Percentiles rank a stretch among this genome's conserved stretches.
phyloP scores from a whole-genome alignment of 1,140 invertebrate species.

The Saccostrea echinata region DNA sequence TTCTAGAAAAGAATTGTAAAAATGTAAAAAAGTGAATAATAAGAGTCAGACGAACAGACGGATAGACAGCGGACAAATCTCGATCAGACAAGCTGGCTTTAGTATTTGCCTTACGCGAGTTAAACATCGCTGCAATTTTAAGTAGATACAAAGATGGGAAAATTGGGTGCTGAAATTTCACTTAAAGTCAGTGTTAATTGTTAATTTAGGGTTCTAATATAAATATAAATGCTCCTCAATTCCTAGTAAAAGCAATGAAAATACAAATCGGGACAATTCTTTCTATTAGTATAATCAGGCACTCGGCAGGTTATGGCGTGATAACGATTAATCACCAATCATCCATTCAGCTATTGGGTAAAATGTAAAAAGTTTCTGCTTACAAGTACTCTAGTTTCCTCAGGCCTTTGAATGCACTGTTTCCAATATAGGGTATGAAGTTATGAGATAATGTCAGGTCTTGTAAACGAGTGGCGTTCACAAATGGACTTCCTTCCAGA shows the following conservation, averaged over 20 bases:
- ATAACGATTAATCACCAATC: background rate
- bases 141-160: too few species aligned
- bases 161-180: too few species aligned
- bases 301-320: background rate
- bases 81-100: too few species aligned
- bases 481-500: constrained; percentile 86
- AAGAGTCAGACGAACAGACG: too few species aligned
- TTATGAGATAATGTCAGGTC: constrained; percentile 93
- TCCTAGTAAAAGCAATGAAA: background rate
- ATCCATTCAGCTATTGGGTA: constrained; percentile 16
- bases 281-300: too few species aligned
- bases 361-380: constrained; percentile 79
- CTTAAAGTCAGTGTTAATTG: too few species aligned
- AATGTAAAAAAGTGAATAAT: too few species aligned
- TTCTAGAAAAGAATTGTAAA: too few species aligned
- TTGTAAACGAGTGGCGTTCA: constrained; percentile 86
- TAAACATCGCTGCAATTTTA: too few species aligned
- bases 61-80: too few species aligned
- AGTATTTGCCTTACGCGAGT: too few species aligned
- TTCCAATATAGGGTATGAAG: constrained; percentile 86
- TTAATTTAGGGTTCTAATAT: too few species aligned
- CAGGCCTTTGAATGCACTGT: constrained; percentile 90
- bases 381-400: constrained; percentile 91
- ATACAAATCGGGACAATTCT: background rate
- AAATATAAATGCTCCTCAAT: background rate